Base-by-base conservation (phyloP, 1,140 invertebrate genomes). In the Platyura marginata region DNA sequence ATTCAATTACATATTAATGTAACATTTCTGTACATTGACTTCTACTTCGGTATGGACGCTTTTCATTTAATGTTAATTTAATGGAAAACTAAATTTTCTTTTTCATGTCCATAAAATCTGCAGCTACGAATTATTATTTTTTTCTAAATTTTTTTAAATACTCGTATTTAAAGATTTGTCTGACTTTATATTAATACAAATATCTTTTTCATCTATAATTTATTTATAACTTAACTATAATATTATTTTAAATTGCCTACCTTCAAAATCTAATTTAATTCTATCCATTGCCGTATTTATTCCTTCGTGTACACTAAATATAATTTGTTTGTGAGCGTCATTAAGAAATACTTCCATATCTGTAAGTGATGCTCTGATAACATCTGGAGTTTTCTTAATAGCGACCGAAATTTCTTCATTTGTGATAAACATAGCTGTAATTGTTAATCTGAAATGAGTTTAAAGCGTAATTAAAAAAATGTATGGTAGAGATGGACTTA, bases 231-330 rank as follows among this genome's bases (percentile, higher is more conserved):
- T 13, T 13, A 29, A 13, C 25, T 29, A 37, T 5, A 16, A 19
- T 19, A 33, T 33, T 18, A 13, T 19, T 10, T 15, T 22, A 18
- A 50, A 48, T 25, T 47, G 67, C 65, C 65, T 55, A 77, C 74
- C 70, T 56, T 76, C 71, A 41, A 77, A 61, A 54, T 77, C 74
- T 40, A 63, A 65, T 45, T 69, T 61, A 36, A 74, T 64, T 32
- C 66, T 67, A 47, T 74, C 70, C 35, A 68, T 64, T 11, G 71
- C 64, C 38, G 70, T 63, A 52, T 76, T 71, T 43, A 72, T 59
- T 33, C 71, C 70, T 36, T 70, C 65, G 47, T 72, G 72, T 15
- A 74, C 56, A 37, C 69, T 67, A 49, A 68, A 69, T 46, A 70
- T 64, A 41, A 77, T 62, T 57, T 75, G 71, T 46, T 65, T 53